These are phyloP conservation scores for Falco columbarius DNA, from an alignment of 2,797 vertebrate genomes.

Conservation along the genomic window DNA sequence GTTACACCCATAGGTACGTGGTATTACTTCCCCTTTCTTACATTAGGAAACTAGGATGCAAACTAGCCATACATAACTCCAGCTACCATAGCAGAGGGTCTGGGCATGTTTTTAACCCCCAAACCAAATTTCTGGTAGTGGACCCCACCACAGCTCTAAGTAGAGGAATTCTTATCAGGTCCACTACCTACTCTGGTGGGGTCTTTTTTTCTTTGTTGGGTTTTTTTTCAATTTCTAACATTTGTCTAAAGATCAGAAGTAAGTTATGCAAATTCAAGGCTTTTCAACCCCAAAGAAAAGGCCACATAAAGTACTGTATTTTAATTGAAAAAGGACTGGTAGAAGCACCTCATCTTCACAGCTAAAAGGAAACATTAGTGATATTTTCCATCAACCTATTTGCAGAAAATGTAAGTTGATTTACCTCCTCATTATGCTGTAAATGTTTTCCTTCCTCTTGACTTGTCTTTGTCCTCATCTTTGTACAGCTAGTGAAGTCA, in stretches of 20 bases:
- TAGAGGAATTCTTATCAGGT: neutral
- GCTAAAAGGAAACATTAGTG: constrained; percentile 35
- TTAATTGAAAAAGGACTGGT: neutral
- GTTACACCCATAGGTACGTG: neutral
- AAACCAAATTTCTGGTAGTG: neutral
- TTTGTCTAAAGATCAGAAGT: neutral
- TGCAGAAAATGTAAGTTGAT: constrained; percentile 65
- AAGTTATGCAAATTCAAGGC: neutral
- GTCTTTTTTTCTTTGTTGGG: neutral
- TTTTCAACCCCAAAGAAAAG: neutral
- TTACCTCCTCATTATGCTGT: constrained; percentile 65
- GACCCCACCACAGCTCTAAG: neutral
- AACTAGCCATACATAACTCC: neutral
- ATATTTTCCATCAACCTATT: constrained; percentile 53
- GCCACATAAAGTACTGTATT: neutral
- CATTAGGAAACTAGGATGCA: neutral
- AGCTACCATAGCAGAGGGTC: neutral
- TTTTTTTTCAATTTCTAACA: neutral
- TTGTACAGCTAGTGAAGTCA: constrained; percentile 44
- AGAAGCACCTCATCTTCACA: constrained; percentile 34
- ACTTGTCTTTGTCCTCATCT: constrained; percentile 65
- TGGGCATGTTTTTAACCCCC: neutral
- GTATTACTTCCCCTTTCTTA: neutral
- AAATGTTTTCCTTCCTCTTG: constrained; percentile 63
- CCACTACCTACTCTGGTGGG: fast-evolving